A percentile compares a stretch with the other conserved stretches of the same genome.
These are phyloP conservation scores for Haemorhous mexicanus DNA, from an alignment of 2,113 vertebrate species.

Conservation along the genomic window DNA sequence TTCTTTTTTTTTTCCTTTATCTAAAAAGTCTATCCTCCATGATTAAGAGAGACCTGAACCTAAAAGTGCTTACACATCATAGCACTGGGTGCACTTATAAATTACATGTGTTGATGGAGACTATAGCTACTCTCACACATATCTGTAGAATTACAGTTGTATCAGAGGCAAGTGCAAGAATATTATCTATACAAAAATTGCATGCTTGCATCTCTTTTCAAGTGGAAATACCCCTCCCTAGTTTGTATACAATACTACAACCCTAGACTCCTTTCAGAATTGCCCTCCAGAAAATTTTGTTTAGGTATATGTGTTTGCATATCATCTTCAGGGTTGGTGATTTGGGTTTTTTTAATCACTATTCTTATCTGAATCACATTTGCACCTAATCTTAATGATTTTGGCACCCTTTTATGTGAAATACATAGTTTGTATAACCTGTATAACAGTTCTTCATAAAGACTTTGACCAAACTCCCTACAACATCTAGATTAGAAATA, in stretches of 20 bases:
- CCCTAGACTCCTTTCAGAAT: not conserved
- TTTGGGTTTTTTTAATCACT: rapidly evolving
- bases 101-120: not conserved
- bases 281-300: not conserved
- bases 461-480: not conserved
- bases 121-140: not conserved
- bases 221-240: not conserved
- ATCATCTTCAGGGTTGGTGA: not conserved
- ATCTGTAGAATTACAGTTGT: not conserved
- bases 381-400: not conserved
- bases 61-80: not conserved
- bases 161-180: not conserved
- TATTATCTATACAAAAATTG: not conserved
- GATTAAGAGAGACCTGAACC: not conserved
- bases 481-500: not conserved
- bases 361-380: not conserved
- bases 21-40: not conserved
- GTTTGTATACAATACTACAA: not conserved
- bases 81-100: not conserved
- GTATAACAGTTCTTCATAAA: not conserved
- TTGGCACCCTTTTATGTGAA: not conserved
- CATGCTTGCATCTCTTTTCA: not conserved
- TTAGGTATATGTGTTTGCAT: not conserved
- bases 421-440: not conserved
- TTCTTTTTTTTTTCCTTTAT: not conserved